phyloP scores from a whole-genome alignment of 2,888 invertebrate genomes.

The Drosophila demipolita region DNA sequence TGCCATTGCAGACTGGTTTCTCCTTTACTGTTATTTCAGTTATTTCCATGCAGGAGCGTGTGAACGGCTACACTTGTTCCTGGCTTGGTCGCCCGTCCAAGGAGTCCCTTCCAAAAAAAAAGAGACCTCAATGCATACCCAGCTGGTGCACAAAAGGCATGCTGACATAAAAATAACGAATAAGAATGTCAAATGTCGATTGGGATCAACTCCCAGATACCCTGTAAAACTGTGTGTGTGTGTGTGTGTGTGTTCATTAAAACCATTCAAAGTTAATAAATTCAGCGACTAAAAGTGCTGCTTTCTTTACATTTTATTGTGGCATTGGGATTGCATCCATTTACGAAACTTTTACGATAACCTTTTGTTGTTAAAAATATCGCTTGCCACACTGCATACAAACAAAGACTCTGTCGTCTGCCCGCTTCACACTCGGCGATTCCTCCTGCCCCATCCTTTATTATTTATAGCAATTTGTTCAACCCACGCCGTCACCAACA shows the following conservation, averaged over 20 bases:
- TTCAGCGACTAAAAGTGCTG: not conserved
- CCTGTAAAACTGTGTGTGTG: constrained; percentile 4
- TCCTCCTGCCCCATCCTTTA: constrained; percentile 45
- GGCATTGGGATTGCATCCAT: not conserved
- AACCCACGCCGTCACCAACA: constrained; percentile 25
- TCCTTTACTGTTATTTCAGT: constrained; percentile 37
- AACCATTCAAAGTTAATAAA: not conserved
- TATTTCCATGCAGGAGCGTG: constrained; percentile 53
- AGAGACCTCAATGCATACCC: constrained; percentile 37
- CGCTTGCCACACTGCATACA: constrained; percentile 17
- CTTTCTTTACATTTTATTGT: not conserved
- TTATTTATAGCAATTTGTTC: constrained; percentile 71
- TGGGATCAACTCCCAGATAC: not conserved
- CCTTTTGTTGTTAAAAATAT: not conserved
- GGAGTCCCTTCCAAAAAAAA: constrained; percentile 19
- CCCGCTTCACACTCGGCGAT: not conserved
- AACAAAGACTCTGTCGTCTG: not conserved
- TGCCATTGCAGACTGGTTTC: constrained; percentile 24
- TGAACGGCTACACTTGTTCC: constrained; percentile 57
- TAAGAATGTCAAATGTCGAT: not conserved
- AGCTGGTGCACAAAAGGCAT: constrained; percentile 37
- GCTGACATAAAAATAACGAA: constrained; percentile 39
- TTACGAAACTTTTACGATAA: not conserved
- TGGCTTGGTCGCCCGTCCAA: constrained; percentile 19
- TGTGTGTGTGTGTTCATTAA: no score